These are phyloP conservation scores for Halcyon leucocephala DNA, from an alignment of 2,797 vertebrate species.

Conservation along the genomic window DNA sequence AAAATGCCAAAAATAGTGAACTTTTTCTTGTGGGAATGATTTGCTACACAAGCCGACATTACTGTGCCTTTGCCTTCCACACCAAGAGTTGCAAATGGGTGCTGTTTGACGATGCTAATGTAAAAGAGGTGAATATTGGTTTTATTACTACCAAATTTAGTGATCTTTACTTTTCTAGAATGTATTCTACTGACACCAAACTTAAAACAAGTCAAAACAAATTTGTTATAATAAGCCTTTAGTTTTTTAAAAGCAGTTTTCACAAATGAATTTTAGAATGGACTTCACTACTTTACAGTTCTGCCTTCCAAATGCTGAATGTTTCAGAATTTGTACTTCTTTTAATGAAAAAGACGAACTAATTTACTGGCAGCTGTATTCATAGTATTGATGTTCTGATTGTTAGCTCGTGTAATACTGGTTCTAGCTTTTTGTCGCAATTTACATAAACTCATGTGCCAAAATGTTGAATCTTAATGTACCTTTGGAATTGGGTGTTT, in stretches of 20 bases:
- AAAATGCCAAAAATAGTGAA: slow-evolving; percentile 91
- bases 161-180: background rate
- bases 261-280: background rate
- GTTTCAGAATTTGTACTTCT: background rate
- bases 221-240: background rate
- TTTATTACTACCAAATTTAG: background rate
- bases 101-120: slow-evolving; percentile 97
- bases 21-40: slow-evolving; percentile 95
- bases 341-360: background rate
- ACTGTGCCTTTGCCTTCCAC: slow-evolving; percentile 97
- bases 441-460: background rate
- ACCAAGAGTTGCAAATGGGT: slow-evolving; percentile 97
- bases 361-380: background rate
- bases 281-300: background rate
- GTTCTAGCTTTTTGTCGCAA: background rate
- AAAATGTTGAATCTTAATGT: background rate
- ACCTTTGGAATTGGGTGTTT: background rate
- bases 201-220: background rate
- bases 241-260: background rate
- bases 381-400: background rate
- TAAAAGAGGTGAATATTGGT: slow-evolving; percentile 89
- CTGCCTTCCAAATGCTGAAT: background rate
- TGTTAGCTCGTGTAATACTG: background rate
- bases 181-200: background rate
- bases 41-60: slow-evolving; percentile 95